Base-by-base conservation (phyloP, 2,888 invertebrate species). In the Harmothoe impar region DNA sequence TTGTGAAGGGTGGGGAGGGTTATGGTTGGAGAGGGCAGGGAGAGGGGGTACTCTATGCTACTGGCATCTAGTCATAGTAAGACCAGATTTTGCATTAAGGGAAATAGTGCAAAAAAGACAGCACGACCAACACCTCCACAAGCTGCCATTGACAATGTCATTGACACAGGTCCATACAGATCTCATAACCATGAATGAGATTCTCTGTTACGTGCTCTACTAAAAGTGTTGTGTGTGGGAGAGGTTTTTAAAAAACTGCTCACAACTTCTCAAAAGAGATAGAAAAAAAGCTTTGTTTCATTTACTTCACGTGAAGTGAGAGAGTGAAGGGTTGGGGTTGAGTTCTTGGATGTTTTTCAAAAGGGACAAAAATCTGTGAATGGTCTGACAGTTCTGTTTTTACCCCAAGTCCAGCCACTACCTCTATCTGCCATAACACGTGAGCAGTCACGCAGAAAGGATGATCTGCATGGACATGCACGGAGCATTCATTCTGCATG, bases 351-450 rank as follows among this genome's bases (percentile, higher is more conserved):
- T 77, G 77, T 77, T 77, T 77, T 77, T 31, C 5, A 17, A 29
- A 77, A n/a, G 25, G 3, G 25, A 17, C 0, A 31, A 77, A 43
- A 81, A 43, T 43, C 5, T 1, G 33, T 81, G 81, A 81, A 43
- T 81, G 81, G 81, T n/a, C 81, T 81, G 81, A 33, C 81, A 81
- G 20, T 81, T 12, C 7, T 33, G 81, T 81, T 81, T 81, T 33
- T 43, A 72, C 72, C 15, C 68, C 31, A 15, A 29, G 20, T 72
- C 29, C 29, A 25, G 72, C 29, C 68, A 23, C n/a, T 5, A n/a
- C n/a, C 68, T 68, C 68, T 68, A 10, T 52, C 54, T 7, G 68
- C 25, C 68, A n/a, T n/a, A n/a, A n/a, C n/a, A n/a, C 5, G 43
- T 43, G 43, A 10, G 43, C 43, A 7, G 43, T 10, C 43, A 43